Conservation (phyloP, 2,797 vertebrate species). For the Morelia viridis region DNA sequence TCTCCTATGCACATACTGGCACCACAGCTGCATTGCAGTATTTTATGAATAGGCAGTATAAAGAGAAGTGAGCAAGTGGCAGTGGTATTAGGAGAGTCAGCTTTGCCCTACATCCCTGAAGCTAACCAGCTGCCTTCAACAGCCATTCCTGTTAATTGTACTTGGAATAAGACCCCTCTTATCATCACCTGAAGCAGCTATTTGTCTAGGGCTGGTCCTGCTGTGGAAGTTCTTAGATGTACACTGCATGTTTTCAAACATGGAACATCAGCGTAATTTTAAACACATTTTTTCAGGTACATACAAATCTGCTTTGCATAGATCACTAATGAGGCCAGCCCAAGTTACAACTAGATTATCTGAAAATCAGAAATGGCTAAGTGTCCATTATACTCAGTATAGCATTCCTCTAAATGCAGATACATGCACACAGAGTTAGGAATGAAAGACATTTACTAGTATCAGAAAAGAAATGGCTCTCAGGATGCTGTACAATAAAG, state of each 20-base stretch:
- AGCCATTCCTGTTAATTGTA: background rate
- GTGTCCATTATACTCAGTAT: background rate
- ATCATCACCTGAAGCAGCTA: background rate
- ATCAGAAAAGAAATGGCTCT: background rate
- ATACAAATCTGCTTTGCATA: rapidly evolving
- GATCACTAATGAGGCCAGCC: background rate
- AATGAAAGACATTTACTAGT: too few relatives aligned
- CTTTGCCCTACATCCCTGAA: background rate
- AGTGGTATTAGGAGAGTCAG: background rate
- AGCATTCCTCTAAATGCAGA: background rate
- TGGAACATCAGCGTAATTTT: background rate
- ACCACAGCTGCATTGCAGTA: background rate
- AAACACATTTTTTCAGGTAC: background rate
- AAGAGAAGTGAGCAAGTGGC: background rate
- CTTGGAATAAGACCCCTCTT: background rate
- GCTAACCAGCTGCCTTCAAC: background rate
- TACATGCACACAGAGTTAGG: background rate
- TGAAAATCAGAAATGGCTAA: background rate
- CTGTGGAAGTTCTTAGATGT: background rate
- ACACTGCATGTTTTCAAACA: background rate
- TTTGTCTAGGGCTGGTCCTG: background rate
- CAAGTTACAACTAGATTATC: background rate
- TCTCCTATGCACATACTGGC: background rate
- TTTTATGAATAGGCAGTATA: background rate
- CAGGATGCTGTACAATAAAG: background rate